Evolutionary conservation across 2,797 vertebrate genomes (phyloP).

Genomic region (Leptatherina wallacei): DNA sequence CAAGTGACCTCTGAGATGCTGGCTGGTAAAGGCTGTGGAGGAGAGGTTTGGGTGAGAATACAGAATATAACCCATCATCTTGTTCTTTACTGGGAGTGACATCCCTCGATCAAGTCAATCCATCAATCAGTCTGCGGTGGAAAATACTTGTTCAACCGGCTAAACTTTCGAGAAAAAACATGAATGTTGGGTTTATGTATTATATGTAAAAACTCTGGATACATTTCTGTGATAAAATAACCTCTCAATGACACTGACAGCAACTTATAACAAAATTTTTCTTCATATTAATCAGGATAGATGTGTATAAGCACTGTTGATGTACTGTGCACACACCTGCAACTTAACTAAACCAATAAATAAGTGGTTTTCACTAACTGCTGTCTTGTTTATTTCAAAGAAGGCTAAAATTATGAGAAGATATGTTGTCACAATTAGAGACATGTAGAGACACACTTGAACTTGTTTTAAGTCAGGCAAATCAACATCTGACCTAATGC

Average conservation of each 20-base stretch:
- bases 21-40: constrained; percentile 35
- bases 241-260: background rate
- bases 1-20: constrained; percentile 68
- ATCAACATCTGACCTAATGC: constrained; percentile 5
- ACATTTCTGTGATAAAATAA: constrained; percentile 1
- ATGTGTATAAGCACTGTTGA: background rate
- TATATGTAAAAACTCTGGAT: background rate
- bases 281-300: background rate
- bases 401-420: background rate
- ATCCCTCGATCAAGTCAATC: constrained; percentile 60
- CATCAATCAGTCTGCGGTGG: constrained; percentile 53
- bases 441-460: background rate
- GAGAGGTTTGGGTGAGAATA: constrained; percentile 42
- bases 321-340: constrained; percentile 6
- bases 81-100: constrained; percentile 58
- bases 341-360: background rate
- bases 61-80: constrained; percentile 56
- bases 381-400: constrained; percentile 18
- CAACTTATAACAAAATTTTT: constrained; percentile 14
- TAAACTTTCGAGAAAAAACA: constrained; percentile 52
- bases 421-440: background rate
- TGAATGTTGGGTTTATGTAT: background rate
- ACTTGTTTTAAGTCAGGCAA: constrained; percentile 1
- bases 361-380: constrained; percentile 5
- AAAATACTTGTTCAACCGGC: constrained; percentile 50